Conservation (phyloP, 2,113 vertebrate genomes). For the Peromyscus maniculatus region DNA sequence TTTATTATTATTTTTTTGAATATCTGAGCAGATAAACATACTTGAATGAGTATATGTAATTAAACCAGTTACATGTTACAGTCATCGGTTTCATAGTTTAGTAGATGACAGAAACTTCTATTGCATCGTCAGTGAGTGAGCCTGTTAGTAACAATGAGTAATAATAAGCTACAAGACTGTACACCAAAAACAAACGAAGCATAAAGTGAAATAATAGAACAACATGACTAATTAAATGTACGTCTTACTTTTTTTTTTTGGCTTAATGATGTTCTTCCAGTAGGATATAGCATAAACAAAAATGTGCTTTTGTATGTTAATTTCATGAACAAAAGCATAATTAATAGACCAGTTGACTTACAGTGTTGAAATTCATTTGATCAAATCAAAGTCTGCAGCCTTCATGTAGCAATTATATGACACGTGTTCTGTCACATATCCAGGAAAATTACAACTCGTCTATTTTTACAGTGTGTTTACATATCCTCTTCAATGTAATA, state of each 20-base stretch:
- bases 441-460: neutral
- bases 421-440: neutral
- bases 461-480: neutral
- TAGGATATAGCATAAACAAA: constrained; percentile 65
- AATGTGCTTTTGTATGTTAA: constrained; percentile 72
- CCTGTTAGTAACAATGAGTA: constrained; percentile 82
- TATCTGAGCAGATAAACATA: constrained; percentile 88
- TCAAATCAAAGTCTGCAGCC: neutral
- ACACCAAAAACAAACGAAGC: constrained; percentile 87
- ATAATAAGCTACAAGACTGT: constrained; percentile 84
- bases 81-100: constrained; percentile 83
- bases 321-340: constrained; percentile 72
- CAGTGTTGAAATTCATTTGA: constrained; percentile 19
- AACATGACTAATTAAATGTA: constrained; percentile 82
- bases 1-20: constrained; percentile 89
- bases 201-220: constrained; percentile 87
- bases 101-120: constrained; percentile 80
- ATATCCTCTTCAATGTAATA: neutral
- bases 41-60: constrained; percentile 87
- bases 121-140: constrained; percentile 73
- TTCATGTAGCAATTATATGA: neutral
- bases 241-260: constrained; percentile 58
- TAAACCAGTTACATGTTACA: constrained; percentile 82
- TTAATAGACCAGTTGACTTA: constrained; percentile 50
- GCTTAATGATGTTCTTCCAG: constrained; percentile 76